Base-by-base conservation (phyloP, 2,113 vertebrate genomes). In the Cariama cristata region DNA sequence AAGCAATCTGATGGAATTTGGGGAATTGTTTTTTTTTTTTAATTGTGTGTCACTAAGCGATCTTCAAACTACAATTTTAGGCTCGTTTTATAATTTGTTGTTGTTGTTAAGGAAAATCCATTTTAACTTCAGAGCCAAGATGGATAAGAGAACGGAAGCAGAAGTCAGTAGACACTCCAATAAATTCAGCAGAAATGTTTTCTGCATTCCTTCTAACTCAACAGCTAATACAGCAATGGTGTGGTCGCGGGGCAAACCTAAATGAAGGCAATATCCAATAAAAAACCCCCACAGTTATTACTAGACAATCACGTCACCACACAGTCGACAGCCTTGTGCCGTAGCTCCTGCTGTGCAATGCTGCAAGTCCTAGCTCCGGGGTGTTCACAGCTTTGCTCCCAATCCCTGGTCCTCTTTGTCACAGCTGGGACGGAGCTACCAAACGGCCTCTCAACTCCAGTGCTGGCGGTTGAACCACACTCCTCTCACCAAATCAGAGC, bases 391-490 rank as follows among this genome's bases (percentile, higher is more conserved):
- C 35, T 83, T n/a, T 30, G 44, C 50, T 45, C 44, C n/a, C 1
- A 3, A 27, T 26, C 27, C 40, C 15, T 8, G 12, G 27, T 13
- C 27, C 33, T 71, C 32, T 35, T 14, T 28, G 16, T 19, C 60
- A 21, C 75, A 35, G n/a, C 58, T n/a, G 38, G 52, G 33, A n/a
- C 38, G 17, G n/a, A 35, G 64, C n/a, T 32, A 76, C 59, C 66
- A 47, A 72, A 72, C 1, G 7, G 30, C 38, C 18, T 50, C 42
- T 16, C 40, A 42, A 8, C 17, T 40, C 44, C 69, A n/a, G 20
- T 2, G 24, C 28, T 23, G 0, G 1, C 9, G 7, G 20, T 11
- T 11, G 38, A 82, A 26, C 9, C 33, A 21, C 23, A 1, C 9
- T 56, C 55, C 28, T 21, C 27, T 21, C 2, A 2, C 32, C 14